Percentiles rank a stretch among this genome's conserved stretches.
Conservation (phyloP, 2,888 invertebrate genomes). For the Pristionchus exspectatus region DNA sequence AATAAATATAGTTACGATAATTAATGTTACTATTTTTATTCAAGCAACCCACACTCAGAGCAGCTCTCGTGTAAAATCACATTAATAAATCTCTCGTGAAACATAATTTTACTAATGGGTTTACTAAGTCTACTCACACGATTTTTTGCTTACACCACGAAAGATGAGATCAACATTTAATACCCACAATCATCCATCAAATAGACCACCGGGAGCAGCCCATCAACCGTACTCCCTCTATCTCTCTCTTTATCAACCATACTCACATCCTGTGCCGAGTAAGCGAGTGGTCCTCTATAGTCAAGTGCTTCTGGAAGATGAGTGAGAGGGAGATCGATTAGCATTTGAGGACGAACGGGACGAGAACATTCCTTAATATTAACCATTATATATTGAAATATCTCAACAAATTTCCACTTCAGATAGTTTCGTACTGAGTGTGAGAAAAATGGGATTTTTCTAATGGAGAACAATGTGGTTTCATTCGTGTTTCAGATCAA, state of each 20-base stretch:
- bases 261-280: conserved; percentile 65
- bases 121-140: too few relatives aligned
- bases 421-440: background rate
- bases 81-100: too few relatives aligned
- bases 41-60: too few relatives aligned
- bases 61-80: too few relatives aligned
- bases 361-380: conserved; percentile 53
- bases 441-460: background rate
- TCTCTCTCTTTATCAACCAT: background rate
- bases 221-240: background rate
- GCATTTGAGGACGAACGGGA: conserved; percentile 61
- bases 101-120: too few relatives aligned
- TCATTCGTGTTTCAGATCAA: too few relatives aligned
- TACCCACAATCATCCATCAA: too few relatives aligned
- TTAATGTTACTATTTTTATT: too few relatives aligned
- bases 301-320: conserved; percentile 69
- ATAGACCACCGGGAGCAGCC: too few relatives aligned
- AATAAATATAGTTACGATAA: background rate
- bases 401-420: background rate
- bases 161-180: too few relatives aligned
- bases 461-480: too few relatives aligned
- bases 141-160: too few relatives aligned
- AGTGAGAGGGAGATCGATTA: conserved; percentile 70
- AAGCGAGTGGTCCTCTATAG: conserved; percentile 69
- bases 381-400: background rate